These are phyloP conservation scores for Hypomecis atomaria DNA, from an alignment of 2,888 invertebrate species.

Conservation along the genomic window DNA sequence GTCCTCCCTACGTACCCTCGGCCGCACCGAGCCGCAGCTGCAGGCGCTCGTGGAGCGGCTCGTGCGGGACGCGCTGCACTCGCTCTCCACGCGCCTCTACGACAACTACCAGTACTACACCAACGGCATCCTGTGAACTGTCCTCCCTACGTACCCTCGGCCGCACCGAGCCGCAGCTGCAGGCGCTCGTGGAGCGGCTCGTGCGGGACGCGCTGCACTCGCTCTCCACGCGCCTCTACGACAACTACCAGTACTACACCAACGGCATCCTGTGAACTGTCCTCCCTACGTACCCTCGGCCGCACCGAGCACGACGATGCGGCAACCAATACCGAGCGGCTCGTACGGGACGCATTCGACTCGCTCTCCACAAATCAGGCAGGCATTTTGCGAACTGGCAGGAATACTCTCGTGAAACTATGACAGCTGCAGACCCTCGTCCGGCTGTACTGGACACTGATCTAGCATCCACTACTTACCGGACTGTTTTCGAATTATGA, in stretches of 20 bases:
- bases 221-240: constrained; percentile 98
- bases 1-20: constrained; percentile 71
- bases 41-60: constrained; percentile 95
- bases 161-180: constrained; percentile 97
- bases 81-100: constrained; percentile 98
- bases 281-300: background rate
- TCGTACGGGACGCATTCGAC: too few species aligned
- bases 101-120: constrained; percentile 99
- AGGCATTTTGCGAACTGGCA: too few species aligned
- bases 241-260: constrained; percentile 99
- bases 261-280: constrained; percentile 93
- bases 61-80: constrained; percentile 97
- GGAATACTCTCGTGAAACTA: too few species aligned
- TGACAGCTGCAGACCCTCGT: too few species aligned
- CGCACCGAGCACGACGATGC: too few species aligned
- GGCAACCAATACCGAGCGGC: too few species aligned
- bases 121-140: constrained; percentile 93
- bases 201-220: constrained; percentile 98
- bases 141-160: constrained; percentile 77
- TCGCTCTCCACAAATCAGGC: too few species aligned
- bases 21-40: constrained; percentile 97
- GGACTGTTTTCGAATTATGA: too few species aligned
- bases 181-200: constrained; percentile 95
- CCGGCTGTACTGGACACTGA: too few species aligned
- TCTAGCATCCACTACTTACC: too few species aligned